Evolutionary conservation across 2,888 invertebrate species (phyloP).

Genomic region (Chalcis sispes): DNA sequence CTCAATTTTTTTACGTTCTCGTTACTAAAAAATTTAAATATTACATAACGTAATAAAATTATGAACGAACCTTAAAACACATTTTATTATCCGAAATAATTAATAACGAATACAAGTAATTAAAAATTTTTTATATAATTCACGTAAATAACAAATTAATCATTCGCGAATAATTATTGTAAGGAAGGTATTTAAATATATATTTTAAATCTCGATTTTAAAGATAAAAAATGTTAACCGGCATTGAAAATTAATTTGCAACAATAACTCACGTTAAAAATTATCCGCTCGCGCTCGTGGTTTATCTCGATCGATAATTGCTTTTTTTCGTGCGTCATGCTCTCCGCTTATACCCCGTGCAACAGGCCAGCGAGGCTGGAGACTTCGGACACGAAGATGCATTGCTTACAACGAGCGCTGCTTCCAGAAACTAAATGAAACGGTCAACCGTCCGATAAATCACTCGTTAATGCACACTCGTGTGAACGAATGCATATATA

Average conservation of each 20-base stretch:
- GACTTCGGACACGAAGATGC: conserved; percentile 23
- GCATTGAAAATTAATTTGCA: conserved; percentile 36
- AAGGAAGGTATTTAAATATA: no score
- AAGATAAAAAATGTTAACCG: conserved; percentile 16
- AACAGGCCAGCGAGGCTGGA: background rate
- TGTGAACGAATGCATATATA: no score
- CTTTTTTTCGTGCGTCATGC: conserved; percentile 27
- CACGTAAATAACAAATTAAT: no score
- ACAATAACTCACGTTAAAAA: conserved; percentile 35
- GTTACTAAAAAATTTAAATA: no score
- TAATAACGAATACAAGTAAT: no score
- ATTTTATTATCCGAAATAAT: no score
- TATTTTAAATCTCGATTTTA: background rate
- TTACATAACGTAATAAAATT: no score
- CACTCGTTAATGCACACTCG: conserved; percentile 42
- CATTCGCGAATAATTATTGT: no score
- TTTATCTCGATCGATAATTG: conserved; percentile 52
- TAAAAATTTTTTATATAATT: no score
- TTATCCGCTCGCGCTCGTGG: conserved; percentile 16
- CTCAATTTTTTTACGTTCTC: no score
- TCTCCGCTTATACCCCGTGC: background rate
- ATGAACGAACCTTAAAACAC: no score
- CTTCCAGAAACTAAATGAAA: conserved; percentile 53
- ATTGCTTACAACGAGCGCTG: conserved; percentile 34
- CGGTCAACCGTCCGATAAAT: conserved; percentile 48